Evolutionary conservation across 2,797 vertebrate species (phyloP).

Genomic region (Fringilla coelebs): DNA sequence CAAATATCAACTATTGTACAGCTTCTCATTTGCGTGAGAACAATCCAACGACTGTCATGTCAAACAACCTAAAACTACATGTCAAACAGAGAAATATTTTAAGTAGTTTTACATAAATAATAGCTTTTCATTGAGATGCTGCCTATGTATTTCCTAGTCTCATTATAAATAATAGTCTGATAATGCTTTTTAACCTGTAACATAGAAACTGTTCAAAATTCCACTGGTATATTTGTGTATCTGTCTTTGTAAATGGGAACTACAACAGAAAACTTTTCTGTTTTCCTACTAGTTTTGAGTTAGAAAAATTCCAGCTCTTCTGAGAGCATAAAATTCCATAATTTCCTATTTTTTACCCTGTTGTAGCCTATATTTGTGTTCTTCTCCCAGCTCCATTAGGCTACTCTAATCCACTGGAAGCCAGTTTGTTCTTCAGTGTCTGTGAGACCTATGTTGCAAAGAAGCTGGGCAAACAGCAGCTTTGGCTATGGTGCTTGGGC

Average conservation of each 20-base stretch:
- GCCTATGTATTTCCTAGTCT: not conserved
- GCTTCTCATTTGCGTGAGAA: not conserved
- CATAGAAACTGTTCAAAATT: not conserved
- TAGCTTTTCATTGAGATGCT: not conserved
- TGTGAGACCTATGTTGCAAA: not conserved
- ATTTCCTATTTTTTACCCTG: not conserved
- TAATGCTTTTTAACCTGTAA: not conserved
- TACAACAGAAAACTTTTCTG: rapidly evolving
- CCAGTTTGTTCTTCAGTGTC: not conserved
- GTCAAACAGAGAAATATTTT: not conserved
- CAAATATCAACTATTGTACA: not conserved
- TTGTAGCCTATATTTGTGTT: not conserved
- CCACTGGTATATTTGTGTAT: not conserved
- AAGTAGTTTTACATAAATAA: not conserved
- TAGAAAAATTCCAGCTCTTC: not conserved
- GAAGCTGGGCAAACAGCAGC: not conserved
- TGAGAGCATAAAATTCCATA: not conserved
- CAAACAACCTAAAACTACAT: not conserved
- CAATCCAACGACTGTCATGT: not conserved
- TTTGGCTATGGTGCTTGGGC: not conserved
- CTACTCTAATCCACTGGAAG: not conserved
- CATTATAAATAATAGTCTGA: not conserved
- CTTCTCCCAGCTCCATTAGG: not conserved
- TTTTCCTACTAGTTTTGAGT: not conserved
- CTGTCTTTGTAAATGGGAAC: not conserved